Percentiles rank a stretch among this genome's conserved stretches.
Evolutionary conservation across 2,797 vertebrate species (phyloP).

Genomic region (Coluber constrictor): DNA sequence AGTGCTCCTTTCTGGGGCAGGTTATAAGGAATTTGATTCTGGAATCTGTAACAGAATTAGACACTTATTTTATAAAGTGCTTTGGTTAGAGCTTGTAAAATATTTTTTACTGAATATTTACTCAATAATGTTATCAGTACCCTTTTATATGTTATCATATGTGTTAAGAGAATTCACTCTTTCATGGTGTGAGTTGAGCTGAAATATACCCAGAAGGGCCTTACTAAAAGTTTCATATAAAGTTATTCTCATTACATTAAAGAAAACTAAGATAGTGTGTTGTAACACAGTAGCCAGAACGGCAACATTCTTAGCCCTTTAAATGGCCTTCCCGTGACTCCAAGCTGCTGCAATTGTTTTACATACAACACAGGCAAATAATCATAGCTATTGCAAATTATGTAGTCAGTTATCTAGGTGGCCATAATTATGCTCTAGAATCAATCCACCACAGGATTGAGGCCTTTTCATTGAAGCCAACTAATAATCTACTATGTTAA

Average conservation of each 20-base stretch:
- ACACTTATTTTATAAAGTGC: not conserved
- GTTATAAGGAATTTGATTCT: not conserved
- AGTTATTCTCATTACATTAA: not conserved
- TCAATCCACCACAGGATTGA: not conserved
- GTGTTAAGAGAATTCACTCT: not conserved
- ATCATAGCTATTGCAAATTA: not conserved
- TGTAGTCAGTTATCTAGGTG: not conserved
- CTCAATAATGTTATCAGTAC: not conserved
- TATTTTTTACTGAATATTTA: not conserved
- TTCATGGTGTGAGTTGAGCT: not conserved
- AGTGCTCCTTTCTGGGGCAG: not conserved
- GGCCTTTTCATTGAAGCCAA: not conserved
- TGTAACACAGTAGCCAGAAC: not conserved
- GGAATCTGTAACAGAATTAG: not conserved
- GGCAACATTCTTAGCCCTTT: not conserved
- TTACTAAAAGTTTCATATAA: not conserved
- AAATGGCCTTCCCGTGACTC: not conserved
- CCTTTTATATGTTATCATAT: not conserved
- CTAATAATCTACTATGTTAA: not conserved
- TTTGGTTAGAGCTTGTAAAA: not conserved
- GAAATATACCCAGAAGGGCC: not conserved
- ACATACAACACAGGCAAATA: not conserved
- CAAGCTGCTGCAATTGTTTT: not conserved
- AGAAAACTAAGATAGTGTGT: not conserved
- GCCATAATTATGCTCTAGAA: not conserved